Conservation (phyloP, 2,113 vertebrate genomes). For the Rana temporaria region DNA sequence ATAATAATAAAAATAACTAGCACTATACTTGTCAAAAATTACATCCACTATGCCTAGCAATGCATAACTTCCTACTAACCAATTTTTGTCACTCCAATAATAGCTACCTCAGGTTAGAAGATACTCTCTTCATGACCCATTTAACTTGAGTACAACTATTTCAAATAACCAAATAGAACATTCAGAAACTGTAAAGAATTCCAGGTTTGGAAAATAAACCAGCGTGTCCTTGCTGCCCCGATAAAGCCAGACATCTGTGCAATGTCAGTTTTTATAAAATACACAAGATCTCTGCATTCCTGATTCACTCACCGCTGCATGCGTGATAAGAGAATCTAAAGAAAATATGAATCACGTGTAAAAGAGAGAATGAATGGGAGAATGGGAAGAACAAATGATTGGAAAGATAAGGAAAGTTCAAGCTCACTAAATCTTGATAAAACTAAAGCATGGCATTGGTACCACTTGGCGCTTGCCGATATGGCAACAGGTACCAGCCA, state of each 20-base stretch:
- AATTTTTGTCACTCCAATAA: too few species aligned
- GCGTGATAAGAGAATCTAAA: conserved; percentile 12
- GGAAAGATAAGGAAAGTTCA: background rate
- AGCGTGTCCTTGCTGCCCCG: background rate
- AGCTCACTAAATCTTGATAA: conserved; percentile 2
- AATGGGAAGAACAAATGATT: background rate
- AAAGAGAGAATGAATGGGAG: background rate
- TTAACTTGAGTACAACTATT: background rate
- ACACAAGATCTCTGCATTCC: background rate
- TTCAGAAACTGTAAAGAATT: background rate
- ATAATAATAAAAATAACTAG: too few species aligned
- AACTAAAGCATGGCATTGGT: background rate
- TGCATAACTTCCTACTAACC: too few species aligned
- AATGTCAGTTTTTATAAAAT: conserved; percentile 4
- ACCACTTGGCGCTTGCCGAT: background rate
- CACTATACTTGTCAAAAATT: too few species aligned
- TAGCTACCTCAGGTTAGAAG: too few species aligned
- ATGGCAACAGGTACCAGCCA: background rate
- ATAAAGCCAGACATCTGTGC: conserved; percentile 10
- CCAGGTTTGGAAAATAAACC: background rate
- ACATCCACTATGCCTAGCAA: too few species aligned
- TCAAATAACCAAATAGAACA: background rate
- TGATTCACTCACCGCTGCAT: background rate
- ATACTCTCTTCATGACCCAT: too few species aligned
- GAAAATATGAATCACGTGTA: conserved; percentile 16